Percentiles rank a stretch among this genome's conserved stretches.
Evolutionary conservation across 2,113 vertebrate species (phyloP).

Genomic region (Plecotus auritus): DNA sequence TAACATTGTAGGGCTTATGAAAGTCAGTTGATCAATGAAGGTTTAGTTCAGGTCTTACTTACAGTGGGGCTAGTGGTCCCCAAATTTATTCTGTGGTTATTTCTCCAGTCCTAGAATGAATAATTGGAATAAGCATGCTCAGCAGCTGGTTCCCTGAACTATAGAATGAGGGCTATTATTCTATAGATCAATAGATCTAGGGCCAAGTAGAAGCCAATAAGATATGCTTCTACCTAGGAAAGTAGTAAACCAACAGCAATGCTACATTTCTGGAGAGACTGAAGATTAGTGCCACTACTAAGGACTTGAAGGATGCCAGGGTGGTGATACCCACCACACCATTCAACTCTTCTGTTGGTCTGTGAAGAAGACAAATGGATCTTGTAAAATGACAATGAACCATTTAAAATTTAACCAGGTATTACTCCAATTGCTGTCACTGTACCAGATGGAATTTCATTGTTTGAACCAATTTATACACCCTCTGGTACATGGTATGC

Average conservation of each 20-base stretch:
- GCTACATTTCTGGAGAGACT: neutral
- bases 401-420: neutral
- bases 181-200: neutral
- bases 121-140: neutral
- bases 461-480: neutral
- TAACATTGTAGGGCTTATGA: neutral
- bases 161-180: neutral
- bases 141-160: neutral
- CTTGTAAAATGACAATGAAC: neutral
- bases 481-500: neutral
- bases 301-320: neutral
- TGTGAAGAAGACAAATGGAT: neutral
- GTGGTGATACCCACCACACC: neutral
- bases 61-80: neutral
- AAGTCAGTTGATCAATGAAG: neutral
- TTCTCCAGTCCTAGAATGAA: neutral
- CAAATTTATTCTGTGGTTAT: neutral
- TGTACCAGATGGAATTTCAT: neutral
- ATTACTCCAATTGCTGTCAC: neutral
- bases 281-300: neutral
- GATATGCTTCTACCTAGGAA: neutral
- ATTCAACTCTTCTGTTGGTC: neutral
- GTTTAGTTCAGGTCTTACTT: neutral
- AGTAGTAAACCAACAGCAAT: neutral
- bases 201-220: neutral